These are phyloP conservation scores for Eudyptes chrysolophus DNA, from an alignment of 2,113 vertebrate genomes.

Conservation along the genomic window DNA sequence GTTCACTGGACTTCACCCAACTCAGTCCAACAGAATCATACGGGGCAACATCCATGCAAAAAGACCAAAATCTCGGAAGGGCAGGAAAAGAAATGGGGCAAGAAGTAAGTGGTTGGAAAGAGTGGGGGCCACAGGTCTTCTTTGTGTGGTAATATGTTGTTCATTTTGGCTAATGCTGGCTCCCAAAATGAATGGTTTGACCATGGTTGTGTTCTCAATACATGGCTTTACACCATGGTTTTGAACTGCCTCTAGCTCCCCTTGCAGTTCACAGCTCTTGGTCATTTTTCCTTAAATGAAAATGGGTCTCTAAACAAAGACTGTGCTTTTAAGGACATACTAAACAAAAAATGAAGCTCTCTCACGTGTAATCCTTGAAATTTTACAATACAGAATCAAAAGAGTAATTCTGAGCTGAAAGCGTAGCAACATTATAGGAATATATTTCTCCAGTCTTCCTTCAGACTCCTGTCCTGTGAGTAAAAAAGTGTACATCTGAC, in stretches of 20 bases:
- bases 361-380: neutral
- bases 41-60: neutral
- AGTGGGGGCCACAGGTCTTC: neutral
- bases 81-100: neutral
- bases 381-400: neutral
- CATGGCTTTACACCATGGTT: neutral
- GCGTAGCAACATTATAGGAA: fast-evolving
- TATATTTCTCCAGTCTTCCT: fast-evolving
- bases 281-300: neutral
- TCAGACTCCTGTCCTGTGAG: neutral
- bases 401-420: neutral
- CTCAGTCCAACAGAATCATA: neutral
- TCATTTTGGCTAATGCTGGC: neutral
- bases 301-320: neutral
- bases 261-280: neutral
- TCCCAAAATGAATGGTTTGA: neutral
- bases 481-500: neutral
- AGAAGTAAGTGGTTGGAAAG: neutral
- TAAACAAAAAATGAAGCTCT: neutral
- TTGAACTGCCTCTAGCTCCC: neutral
- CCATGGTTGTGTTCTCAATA: neutral
- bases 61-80: neutral
- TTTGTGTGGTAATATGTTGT: neutral
- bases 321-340: fast-evolving
- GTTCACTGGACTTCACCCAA: neutral